Evolutionary conservation across 23 tunicate species (phyloP).

Genomic region (Ascidia mentula): DNA sequence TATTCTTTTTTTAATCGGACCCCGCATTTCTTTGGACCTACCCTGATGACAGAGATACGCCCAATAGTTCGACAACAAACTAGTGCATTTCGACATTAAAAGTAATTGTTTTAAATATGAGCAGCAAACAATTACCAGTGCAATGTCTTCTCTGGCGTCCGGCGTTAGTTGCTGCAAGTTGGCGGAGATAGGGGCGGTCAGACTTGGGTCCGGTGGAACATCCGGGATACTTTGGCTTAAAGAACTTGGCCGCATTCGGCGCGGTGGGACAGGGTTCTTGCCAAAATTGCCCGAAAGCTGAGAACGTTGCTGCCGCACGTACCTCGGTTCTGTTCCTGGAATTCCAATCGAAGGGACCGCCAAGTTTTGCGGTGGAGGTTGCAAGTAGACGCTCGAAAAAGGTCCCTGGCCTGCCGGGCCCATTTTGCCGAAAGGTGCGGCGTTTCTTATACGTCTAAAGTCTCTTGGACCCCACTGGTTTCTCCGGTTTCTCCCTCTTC

Average conservation of each 20-base stretch:
- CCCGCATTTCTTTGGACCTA: no score
- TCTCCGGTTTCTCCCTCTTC: not conserved
- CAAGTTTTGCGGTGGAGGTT: not conserved
- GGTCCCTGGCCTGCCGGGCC: conserved; percentile 3
- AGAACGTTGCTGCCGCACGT: conserved; percentile 2
- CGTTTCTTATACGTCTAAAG: not conserved
- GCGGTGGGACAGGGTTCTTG: conserved; percentile 8
- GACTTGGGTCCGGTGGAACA: conserved; percentile 26
- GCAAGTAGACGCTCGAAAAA: not conserved
- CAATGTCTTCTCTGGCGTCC: conserved; percentile 32
- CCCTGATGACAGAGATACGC: no score
- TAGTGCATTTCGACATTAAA: no score
- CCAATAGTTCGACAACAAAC: no score
- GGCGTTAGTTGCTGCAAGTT: not conserved
- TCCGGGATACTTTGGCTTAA: not conserved
- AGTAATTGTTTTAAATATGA: no score
- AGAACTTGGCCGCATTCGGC: conserved; percentile 8
- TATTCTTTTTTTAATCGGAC: no score
- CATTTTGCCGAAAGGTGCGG: not conserved
- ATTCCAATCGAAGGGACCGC: conserved; percentile 3
- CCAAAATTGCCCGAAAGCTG: conserved; percentile 27
- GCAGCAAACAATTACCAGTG: conserved; percentile 57
- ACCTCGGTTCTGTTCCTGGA: conserved; percentile 13
- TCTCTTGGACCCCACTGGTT: not conserved
- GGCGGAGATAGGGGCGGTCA: conserved; percentile 17